Evolutionary conservation across 1,140 invertebrate genomes (phyloP).

Genomic region (Achatina immaculata): DNA sequence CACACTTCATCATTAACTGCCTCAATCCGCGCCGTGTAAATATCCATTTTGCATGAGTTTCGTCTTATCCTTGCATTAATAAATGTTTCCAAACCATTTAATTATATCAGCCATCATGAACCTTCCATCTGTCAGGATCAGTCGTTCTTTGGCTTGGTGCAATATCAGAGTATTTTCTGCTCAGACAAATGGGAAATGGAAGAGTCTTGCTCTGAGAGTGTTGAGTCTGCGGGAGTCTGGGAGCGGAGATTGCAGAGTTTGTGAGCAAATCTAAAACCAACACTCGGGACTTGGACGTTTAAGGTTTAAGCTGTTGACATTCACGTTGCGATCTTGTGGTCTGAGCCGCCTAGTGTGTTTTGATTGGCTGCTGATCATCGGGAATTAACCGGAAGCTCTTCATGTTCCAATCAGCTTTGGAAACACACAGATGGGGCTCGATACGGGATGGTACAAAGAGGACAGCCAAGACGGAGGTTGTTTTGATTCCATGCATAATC

Average conservation of each 20-base stretch:
- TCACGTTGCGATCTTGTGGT: background rate
- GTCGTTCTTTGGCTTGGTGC: background rate
- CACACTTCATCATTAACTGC: background rate
- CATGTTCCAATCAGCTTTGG: constrained; percentile 38
- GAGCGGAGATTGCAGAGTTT: constrained; percentile 36
- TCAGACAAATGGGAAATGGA: background rate
- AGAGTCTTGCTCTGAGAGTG: background rate
- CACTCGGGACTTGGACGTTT: background rate
- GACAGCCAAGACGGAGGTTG: background rate
- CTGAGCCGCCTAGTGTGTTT: constrained; percentile 28
- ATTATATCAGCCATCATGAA: background rate
- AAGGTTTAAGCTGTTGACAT: constrained; percentile 36
- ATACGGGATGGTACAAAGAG: background rate
- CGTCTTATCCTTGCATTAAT: background rate
- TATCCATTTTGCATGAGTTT: background rate
- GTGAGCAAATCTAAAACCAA: constrained; percentile 30
- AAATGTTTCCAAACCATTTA: constrained; percentile 11
- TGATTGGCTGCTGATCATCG: constrained; percentile 32
- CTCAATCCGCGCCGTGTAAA: background rate
- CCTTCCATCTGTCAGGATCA: constrained; percentile 15
- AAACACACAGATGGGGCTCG: background rate
- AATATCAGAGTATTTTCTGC: background rate
- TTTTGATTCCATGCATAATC: constrained; percentile 34
- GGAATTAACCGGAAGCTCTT: constrained; percentile 25
- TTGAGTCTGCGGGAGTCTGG: constrained; percentile 14